Percentiles rank a stretch among this genome's conserved stretches.
phyloP scores from a whole-genome alignment of 2,797 vertebrate genomes.

The Peromyscus eremicus region DNA sequence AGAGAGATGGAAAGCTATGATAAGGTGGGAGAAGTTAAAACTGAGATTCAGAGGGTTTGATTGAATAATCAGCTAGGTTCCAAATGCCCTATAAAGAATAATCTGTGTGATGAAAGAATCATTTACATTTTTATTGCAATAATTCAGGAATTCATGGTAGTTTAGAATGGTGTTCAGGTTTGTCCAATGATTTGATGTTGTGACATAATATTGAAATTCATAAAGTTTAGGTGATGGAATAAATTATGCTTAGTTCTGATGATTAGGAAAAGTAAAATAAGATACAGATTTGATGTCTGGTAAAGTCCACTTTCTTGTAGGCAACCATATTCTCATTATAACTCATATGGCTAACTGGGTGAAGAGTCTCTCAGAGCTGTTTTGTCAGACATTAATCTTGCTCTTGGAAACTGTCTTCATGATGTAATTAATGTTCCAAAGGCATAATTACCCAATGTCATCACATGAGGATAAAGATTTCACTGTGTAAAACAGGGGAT shows the following conservation, averaged over 20 bases:
- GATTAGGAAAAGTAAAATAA: background rate
- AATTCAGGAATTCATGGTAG: background rate
- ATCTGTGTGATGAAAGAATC: background rate
- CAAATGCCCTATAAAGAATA: background rate
- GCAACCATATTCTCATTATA: background rate
- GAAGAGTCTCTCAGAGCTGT: background rate
- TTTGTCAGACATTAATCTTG: background rate
- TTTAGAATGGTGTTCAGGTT: background rate
- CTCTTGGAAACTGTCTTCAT: background rate
- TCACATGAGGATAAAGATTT: background rate
- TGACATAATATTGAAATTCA: background rate
- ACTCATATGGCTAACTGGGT: background rate
- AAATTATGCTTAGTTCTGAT: background rate
- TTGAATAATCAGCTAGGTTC: background rate
- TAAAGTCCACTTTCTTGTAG: background rate
- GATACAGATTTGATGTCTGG: background rate
- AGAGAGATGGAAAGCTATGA: background rate
- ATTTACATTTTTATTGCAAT: background rate
- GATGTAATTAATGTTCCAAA: background rate
- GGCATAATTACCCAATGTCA: background rate
- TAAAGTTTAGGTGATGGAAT: background rate
- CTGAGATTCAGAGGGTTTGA: background rate
- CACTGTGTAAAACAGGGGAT: background rate
- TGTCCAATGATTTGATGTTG: background rate
- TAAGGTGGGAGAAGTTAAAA: background rate